phyloP scores from a whole-genome alignment of 53 echinoderm and acorn worm species.

The Antedon mediterranea region DNA sequence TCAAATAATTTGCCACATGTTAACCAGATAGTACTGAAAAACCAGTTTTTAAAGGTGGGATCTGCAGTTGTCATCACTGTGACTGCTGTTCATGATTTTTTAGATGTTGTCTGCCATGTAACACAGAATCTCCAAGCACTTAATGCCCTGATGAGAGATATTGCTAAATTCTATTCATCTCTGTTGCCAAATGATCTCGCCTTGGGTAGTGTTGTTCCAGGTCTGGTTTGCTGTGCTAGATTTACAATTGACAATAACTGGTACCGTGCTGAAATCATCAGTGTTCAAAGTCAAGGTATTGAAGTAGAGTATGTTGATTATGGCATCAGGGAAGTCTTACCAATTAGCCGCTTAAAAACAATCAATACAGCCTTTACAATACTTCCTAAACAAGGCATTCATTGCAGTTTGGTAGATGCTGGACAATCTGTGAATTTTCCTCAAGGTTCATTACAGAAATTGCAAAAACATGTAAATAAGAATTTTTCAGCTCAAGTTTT shows the following conservation, averaged over 20 bases:
- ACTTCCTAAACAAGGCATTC: slow-evolving; percentile 61
- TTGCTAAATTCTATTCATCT: not conserved
- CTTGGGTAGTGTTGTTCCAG: slow-evolving; percentile 1
- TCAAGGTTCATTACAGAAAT: not conserved
- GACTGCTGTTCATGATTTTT: not conserved
- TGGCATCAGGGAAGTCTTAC: slow-evolving; percentile 63
- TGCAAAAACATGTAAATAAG: not conserved
- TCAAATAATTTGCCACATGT: not conserved
- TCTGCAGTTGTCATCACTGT: not conserved
- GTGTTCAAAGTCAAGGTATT: slow-evolving; percentile 32
- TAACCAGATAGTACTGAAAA: not conserved
- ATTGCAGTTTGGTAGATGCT: slow-evolving; percentile 51
- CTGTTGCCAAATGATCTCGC: not conserved
- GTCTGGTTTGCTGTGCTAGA: slow-evolving; percentile 70
- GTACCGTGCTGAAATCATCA: slow-evolving; percentile 71
- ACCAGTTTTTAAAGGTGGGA: not conserved
- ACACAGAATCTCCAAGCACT: not conserved
- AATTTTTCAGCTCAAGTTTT: not conserved
- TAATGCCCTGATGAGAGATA: not conserved
- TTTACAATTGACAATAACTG: slow-evolving; percentile 69
- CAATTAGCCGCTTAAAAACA: slow-evolving; percentile 31
- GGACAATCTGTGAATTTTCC: not conserved
- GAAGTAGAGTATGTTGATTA: slow-evolving; percentile 92
- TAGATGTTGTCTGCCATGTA: not conserved
- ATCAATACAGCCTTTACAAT: slow-evolving; percentile 45